Base-by-base conservation (phyloP, 2,888 invertebrate species). In the Pardosa pseudoannulata region DNA sequence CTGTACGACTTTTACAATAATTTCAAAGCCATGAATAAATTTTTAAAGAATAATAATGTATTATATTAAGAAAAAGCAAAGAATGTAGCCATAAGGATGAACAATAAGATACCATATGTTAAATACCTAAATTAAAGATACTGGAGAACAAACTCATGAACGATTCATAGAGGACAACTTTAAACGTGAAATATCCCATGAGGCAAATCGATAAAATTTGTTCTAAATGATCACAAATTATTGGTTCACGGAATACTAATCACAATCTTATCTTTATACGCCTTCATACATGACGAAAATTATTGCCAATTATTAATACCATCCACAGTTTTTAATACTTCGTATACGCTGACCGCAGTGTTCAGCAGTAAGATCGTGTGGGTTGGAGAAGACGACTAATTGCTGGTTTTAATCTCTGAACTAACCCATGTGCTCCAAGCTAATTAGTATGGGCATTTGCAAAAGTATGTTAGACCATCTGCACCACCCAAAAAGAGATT, bases 401-500 rank as follows among this genome's bases (percentile, higher is more conserved):
- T 75, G 70, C 23, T 32, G 29, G 75, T 36, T 82, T 46, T 23
- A 36, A 70, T 39, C 39, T 31, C 32, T 19, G 46, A n/a, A 62
- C 71, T 64, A 67, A 28, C 28, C 65, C 50, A 23, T 50, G 73
- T 16, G 29, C 71, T 50, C 73, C 32, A 31, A 81, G 41, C 46
- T 82, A 82, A 82, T 82, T 82, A 67, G 62, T 62, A 75, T 75
- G 81, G 70, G 81, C 56, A 62, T 16, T 41, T 29, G 29, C 62
- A 75, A 75, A 41, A 28, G 70, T 36, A 62, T 39, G 16, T 46
- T 39, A 39, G 29, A 29, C 29, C 62, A 31, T 70, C 50, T 68
- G 81, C 75, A 82, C 81, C 81, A 82, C 81, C 81, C 75, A 75
- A 56, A 64, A 74, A 56, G 39, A 70, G 29, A 74, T 68, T 74